These are phyloP conservation scores for Diorhabda sublineata DNA, from an alignment of 1,140 invertebrate species.

Conservation along the genomic window DNA sequence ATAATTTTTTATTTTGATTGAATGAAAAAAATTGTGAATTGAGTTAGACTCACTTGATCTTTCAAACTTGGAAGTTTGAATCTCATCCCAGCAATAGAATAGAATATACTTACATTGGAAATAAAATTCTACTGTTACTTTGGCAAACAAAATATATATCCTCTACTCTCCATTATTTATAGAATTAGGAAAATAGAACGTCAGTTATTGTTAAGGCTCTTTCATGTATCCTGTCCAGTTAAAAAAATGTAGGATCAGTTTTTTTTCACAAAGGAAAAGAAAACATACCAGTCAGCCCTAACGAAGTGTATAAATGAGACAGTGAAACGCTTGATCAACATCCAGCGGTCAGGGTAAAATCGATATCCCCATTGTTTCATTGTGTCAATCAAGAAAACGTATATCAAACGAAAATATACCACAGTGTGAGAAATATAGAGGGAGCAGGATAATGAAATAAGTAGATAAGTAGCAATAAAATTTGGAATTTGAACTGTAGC, in stretches of 20 bases:
- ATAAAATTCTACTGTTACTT: too few species aligned
- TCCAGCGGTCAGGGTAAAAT: not conserved
- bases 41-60: too few species aligned
- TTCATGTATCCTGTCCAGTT: not conserved
- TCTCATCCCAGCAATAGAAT: too few species aligned
- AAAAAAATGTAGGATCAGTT: not conserved
- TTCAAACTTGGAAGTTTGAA: too few species aligned
- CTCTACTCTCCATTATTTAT: too few species aligned
- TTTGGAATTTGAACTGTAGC: too few species aligned
- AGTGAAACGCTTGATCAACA: not conserved
- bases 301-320: slow-evolving; percentile 2
- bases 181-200: too few species aligned
- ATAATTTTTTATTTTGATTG: too few species aligned
- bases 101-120: too few species aligned
- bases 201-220: not conserved
- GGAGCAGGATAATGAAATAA: not conserved
- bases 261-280: not conserved
- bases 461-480: too few species aligned
- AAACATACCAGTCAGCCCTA: not conserved
- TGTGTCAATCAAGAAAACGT: not conserved
- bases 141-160: too few species aligned
- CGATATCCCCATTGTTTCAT: not conserved
- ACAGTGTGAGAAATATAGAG: not conserved
- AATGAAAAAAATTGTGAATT: too few species aligned
- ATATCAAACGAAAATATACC: not conserved